Evolutionary conservation across 2,888 invertebrate species (phyloP).

Genomic region (Aspidiotus destructor): DNA sequence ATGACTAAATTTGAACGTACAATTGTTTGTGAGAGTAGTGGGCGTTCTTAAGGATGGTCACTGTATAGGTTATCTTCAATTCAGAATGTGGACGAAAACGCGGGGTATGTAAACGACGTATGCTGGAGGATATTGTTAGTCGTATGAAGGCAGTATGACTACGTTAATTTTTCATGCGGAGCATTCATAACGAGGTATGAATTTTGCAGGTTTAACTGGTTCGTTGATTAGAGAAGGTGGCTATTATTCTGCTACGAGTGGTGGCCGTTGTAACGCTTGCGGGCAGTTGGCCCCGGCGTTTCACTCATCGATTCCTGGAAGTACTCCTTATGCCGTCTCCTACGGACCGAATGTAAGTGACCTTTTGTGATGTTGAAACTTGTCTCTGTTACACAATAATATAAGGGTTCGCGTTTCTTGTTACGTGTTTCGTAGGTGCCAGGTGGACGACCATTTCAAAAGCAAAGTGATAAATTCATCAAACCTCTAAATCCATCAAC

Average conservation of each 20-base stretch:
- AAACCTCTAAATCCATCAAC: slow-evolving; percentile 33
- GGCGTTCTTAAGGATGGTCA: too few relatives aligned
- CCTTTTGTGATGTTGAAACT: not conserved
- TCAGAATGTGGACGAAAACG: too few relatives aligned
- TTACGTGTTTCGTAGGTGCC: slow-evolving; percentile 13
- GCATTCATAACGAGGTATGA: not conserved
- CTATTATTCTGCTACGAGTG: slow-evolving; percentile 39
- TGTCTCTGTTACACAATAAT: not conserved
- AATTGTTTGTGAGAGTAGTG: too few relatives aligned
- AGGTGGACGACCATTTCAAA: slow-evolving; percentile 30
- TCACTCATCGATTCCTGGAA: slow-evolving; percentile 28
- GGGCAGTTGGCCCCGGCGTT: slow-evolving; percentile 46
- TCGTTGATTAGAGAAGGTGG: slow-evolving; percentile 15
- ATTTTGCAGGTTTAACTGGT: slow-evolving; percentile 12
- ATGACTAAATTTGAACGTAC: too few relatives aligned
- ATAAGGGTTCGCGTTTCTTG: not conserved
- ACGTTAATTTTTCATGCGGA: not conserved
- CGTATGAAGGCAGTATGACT: not conserved
- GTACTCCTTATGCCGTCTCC: slow-evolving; percentile 28
- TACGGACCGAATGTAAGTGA: slow-evolving; percentile 21
- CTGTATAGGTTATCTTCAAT: too few relatives aligned
- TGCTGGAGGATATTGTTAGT: slow-evolving; percentile 11
- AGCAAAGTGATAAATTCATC: slow-evolving; percentile 34
- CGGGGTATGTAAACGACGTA: not conserved
- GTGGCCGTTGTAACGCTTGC: slow-evolving; percentile 62